phyloP scores from a whole-genome alignment of 2,797 vertebrate genomes.

The Onychomys arenicola region DNA sequence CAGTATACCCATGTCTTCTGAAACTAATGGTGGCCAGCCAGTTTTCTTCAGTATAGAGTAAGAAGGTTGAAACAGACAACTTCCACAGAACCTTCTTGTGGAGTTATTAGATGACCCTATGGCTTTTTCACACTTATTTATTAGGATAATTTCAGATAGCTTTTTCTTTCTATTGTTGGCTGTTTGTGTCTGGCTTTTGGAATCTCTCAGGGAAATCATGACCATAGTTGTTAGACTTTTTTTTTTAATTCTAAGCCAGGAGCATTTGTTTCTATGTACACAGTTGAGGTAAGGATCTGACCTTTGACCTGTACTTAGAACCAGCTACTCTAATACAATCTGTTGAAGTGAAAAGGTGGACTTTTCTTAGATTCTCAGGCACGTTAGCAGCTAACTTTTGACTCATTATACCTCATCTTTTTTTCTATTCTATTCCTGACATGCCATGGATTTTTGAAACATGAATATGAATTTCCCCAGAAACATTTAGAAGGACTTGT shows the following conservation, averaged over 20 bases:
- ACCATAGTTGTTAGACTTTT: not conserved
- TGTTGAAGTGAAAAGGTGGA: not conserved
- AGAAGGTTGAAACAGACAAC: not conserved
- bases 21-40: not conserved
- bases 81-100: not conserved
- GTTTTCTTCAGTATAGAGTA: not conserved
- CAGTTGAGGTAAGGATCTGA: not conserved
- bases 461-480: not conserved
- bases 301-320: not conserved
- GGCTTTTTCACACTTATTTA: not conserved
- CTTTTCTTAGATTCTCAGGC: not conserved
- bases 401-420: not conserved
- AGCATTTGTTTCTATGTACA: not conserved
- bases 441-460: not conserved
- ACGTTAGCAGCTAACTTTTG: not conserved
- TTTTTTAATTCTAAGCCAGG: not conserved
- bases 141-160: not conserved
- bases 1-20: accelerated
- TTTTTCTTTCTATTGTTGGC: not conserved
- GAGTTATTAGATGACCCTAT: not conserved
- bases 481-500: not conserved
- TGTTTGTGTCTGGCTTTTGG: not conserved
- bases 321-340: not conserved
- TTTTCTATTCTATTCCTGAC: not conserved
- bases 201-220: not conserved